Evolutionary conservation across 2,797 vertebrate species (phyloP).

Genomic region (Apogon hyalosoma): DNA sequence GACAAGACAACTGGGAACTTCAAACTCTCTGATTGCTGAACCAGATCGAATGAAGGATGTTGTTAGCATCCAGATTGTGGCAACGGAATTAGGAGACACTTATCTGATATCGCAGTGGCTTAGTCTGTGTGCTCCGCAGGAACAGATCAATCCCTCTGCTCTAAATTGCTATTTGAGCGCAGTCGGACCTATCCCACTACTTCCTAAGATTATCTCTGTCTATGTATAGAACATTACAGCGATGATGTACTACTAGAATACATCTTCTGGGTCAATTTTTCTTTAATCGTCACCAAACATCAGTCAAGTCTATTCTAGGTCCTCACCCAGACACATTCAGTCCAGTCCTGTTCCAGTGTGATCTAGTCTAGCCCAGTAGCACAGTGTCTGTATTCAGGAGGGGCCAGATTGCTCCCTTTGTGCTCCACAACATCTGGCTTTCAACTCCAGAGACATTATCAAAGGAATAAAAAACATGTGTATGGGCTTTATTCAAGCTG

Average conservation of each 20-base stretch:
- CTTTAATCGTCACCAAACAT: constrained; percentile 28
- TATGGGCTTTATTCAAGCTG: constrained; percentile 48
- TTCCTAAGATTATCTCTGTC: constrained; percentile 48
- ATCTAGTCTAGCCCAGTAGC: constrained; percentile 40
- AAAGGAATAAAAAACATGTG: constrained; percentile 42
- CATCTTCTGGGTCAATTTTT: constrained; percentile 24
- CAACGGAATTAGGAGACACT: constrained; percentile 41
- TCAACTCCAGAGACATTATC: constrained; percentile 54
- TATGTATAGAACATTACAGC: constrained; percentile 38
- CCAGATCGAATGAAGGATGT: constrained; percentile 31
- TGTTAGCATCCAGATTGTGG: constrained; percentile 28
- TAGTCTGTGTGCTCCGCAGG: constrained; percentile 45
- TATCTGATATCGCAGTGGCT: constrained; percentile 43
- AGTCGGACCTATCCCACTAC: constrained; percentile 38
- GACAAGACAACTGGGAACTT: constrained; percentile 38
- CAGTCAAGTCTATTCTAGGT: constrained; percentile 10
- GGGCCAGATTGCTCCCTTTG: constrained; percentile 49
- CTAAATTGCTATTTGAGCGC: constrained; percentile 51
- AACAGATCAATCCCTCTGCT: constrained; percentile 62
- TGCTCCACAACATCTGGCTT: constrained; percentile 66
- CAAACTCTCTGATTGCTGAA: constrained; percentile 38
- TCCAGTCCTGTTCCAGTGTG: constrained; percentile 38
- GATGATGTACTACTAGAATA: not conserved
- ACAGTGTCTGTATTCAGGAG: constrained; percentile 46
- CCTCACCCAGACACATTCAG: constrained; percentile 13